Evolutionary conservation across 2,113 vertebrate species (phyloP), one percentile per base, ranked within the genome.

Genomic region (Gavia stellata): DNA sequence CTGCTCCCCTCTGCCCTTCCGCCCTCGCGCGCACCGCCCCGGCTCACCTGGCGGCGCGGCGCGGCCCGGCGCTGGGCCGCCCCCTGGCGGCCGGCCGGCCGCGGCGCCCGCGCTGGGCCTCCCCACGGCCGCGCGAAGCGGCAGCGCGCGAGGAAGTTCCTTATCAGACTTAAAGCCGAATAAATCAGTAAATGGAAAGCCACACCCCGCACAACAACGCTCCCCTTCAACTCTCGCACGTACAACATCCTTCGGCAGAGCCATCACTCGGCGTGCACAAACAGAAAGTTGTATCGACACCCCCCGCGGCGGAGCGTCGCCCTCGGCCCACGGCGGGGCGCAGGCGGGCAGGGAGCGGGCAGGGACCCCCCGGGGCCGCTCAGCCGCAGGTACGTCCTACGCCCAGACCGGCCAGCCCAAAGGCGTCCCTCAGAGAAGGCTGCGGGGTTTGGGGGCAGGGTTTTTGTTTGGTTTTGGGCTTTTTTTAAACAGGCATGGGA

Each of bases 321-420:
- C 36, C 14, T 17, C 18, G 5, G 7, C 4, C 15, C 40, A 4
- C 9, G 4, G 42, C 28, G 3, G 3, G 33, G 36, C 34, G 14
- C 28, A 12, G 2, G 12, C 18, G 5, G 8, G 31, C 42, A 3
- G 40, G 40, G n/a, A n/a, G n/a, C n/a, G n/a, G n/a, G n/a, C n/a
- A n/a, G n/a, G n/a, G n/a, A n/a, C n/a, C n/a, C n/a, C n/a, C n/a
- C n/a, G n/a, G n/a, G n/a, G n/a, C n/a, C n/a, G n/a, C n/a, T n/a
- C n/a, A 1, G 12, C 2, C 28, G 4, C 61, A 12, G 17, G 1
- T 3, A 5, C 31, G 7, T 18, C n/a, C 42, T 12, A 5, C 21
- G n/a, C 21, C 25, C 1, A 1, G 10, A 3, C 40, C 20, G 28
- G 3, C 28, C 2, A 21, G 9, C 4, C 16, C 29, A 20, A 77